A percentile compares a stretch with the other conserved stretches of the same genome.
Conservation (phyloP, 2,797 vertebrate genomes). For the Mormyrus proboscirostris region DNA sequence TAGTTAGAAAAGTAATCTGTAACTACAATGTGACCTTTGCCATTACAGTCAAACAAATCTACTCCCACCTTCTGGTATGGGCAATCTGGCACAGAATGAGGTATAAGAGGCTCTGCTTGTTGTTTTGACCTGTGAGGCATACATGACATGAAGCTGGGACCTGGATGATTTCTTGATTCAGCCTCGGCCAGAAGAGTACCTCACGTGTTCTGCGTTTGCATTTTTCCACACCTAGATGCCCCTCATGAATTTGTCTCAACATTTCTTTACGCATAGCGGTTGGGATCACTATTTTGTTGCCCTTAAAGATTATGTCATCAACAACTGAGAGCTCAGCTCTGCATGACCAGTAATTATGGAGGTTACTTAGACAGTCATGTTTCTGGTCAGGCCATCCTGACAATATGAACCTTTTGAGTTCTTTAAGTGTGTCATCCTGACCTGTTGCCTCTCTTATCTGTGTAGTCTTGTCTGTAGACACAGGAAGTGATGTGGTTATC, state of each 20-base stretch:
- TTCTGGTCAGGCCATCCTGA: too few relatives aligned
- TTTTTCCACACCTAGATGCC: conserved; percentile 10
- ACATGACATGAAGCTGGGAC: neutral
- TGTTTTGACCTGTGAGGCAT: neutral
- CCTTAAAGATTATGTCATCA: conserved; percentile 21
- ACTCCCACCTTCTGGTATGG: neutral
- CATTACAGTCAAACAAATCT: neutral
- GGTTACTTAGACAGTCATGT: too few relatives aligned
- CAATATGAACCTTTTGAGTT: too few relatives aligned
- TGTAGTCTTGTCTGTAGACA: too few relatives aligned
- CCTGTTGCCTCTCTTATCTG: too few relatives aligned
- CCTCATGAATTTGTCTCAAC: conserved; percentile 22
- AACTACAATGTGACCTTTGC: neutral
- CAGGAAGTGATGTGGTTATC: too few relatives aligned
- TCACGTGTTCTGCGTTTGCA: too few relatives aligned
- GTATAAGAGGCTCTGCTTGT: neutral
- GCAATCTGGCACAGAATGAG: neutral
- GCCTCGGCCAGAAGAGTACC: too few relatives aligned
- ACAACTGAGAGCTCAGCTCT: conserved; percentile 23
- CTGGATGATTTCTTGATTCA: neutral
- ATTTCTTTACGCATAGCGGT: neutral
- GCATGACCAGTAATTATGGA: conserved; percentile 24
- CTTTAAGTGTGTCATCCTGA: too few relatives aligned
- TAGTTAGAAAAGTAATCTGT: too few relatives aligned
- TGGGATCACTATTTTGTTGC: conserved; percentile 22